Evolutionary conservation across 2,888 invertebrate genomes (phyloP).

Genomic region (Amiota minor): DNA sequence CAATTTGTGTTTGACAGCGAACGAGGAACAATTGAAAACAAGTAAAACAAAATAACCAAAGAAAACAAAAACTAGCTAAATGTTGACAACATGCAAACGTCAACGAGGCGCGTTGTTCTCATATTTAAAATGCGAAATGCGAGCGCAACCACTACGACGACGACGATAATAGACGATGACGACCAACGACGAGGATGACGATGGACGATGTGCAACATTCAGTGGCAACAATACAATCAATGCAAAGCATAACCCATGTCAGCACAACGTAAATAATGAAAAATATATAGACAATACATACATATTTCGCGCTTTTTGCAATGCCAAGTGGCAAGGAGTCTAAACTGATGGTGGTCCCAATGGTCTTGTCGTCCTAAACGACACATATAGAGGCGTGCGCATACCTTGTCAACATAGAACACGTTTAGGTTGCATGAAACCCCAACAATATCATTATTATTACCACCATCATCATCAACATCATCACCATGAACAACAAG

Average conservation of each 20-base stretch:
- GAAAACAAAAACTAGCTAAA: slow-evolving; percentile 44
- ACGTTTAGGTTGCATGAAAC: not conserved
- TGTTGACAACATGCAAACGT: slow-evolving; percentile 57
- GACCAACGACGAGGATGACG: too few species aligned
- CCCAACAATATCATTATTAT: slow-evolving; percentile 21
- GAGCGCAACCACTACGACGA: too few species aligned
- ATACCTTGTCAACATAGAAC: slow-evolving; percentile 21
- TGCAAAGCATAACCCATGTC: too few species aligned
- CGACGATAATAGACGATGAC: too few species aligned
- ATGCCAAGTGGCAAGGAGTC: too few species aligned
- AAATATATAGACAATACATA: too few species aligned
- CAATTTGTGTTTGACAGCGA: not conserved
- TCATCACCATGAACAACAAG: not conserved
- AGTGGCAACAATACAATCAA: too few species aligned
- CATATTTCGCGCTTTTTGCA: too few species aligned
- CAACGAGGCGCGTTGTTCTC: slow-evolving; percentile 49
- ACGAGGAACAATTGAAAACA: not conserved
- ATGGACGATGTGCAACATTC: too few species aligned
- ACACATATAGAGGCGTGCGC: not conserved
- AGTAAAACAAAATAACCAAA: slow-evolving; percentile 35
- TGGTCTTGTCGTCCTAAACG: not conserved
- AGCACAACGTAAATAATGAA: too few species aligned
- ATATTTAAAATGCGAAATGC: slow-evolving; percentile 61
- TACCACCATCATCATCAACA: slow-evolving; percentile 14
- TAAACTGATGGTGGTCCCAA: not conserved